Evolutionary conservation across 2,888 invertebrate species (phyloP), one percentile per base, ranked within the genome.

Genomic region (Drosophila birchii): DNA sequence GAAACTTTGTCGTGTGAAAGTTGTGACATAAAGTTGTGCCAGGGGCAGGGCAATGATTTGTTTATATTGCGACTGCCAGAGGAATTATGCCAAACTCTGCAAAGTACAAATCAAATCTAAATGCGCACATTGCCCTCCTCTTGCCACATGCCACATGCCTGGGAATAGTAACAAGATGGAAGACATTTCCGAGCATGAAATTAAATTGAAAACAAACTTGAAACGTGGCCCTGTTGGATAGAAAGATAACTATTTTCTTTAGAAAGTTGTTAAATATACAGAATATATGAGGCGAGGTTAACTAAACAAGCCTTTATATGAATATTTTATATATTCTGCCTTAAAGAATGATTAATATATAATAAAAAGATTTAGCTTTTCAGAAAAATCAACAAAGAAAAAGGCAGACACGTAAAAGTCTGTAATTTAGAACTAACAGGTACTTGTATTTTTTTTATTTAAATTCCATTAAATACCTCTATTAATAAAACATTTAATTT

Each of bases 1-100:
- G 23, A 72, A 88, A 84, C 64, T 88, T 88, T 83, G 70, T 74
- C 60, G 55, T 62, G 53, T 32, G 61, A 57, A 78, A 88, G 76
- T 54, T 83, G 86, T 70, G 71, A 56, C 78, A 70, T 55, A 75
- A 70, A 86, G 62, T 74, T 71, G 34, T 39, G 68, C 54, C 47
- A 43, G 34, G 20, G 51, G 54, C 78, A 75, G 84, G 69, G 69
- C 87, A 70, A 83, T 80, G 64, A 75, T 88, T 83, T 75, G 71
- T 69, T 86, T 78, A 78, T 61, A 32, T 59, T 69, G 39, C 47
- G 64, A 62, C 79, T 85, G 54, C 67, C 60, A 57, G 53, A 44
- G 54, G 67, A 84, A 67, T 70, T 75, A 86, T 71, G 70, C 38
- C 53, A 34, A 60, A 58, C 53, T 55, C 58, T 69, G 53, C 64